Evolutionary conservation across 2,888 invertebrate genomes (phyloP).

Genomic region (Dusona sp.): DNA sequence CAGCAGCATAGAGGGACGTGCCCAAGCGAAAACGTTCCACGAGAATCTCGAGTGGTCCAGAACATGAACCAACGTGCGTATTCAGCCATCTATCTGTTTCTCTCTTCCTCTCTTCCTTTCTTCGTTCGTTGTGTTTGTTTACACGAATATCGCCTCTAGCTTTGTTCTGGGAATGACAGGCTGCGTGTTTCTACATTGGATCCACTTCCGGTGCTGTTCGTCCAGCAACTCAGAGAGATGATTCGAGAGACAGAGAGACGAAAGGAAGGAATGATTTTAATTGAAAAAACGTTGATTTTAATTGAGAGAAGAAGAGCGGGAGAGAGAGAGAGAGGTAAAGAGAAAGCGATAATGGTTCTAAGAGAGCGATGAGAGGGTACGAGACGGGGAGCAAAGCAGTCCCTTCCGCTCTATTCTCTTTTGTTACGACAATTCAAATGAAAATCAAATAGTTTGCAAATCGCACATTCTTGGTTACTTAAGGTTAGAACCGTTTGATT

Average conservation of each 20-base stretch:
- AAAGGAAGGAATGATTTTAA: background rate
- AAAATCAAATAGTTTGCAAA: background rate
- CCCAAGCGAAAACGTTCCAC: slow-evolving; percentile 8
- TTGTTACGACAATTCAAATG: background rate
- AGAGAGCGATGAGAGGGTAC: background rate
- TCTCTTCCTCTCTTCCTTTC: slow-evolving; percentile 1
- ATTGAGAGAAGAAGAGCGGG: background rate
- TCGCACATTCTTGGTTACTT: background rate
- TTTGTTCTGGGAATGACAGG: slow-evolving; percentile 72
- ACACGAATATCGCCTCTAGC: slow-evolving; percentile 71
- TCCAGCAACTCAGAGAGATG: slow-evolving; percentile 14
- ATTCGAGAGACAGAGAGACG: background rate
- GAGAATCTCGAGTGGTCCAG: slow-evolving; percentile 35
- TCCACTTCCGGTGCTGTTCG: slow-evolving; percentile 44
- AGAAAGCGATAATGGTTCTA: background rate
- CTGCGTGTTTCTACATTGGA: slow-evolving; percentile 63
- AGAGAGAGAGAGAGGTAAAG: background rate
- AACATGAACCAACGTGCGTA: background rate
- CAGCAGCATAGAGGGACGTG: slow-evolving; percentile 26
- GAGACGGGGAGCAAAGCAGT: background rate
- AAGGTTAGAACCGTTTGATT: background rate
- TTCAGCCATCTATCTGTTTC: background rate
- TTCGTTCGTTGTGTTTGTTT: slow-evolving; percentile 9
- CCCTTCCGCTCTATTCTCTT: background rate
- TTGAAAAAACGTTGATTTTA: background rate